phyloP scores from a whole-genome alignment of 2,797 vertebrate species.

The Fratercula arctica region DNA sequence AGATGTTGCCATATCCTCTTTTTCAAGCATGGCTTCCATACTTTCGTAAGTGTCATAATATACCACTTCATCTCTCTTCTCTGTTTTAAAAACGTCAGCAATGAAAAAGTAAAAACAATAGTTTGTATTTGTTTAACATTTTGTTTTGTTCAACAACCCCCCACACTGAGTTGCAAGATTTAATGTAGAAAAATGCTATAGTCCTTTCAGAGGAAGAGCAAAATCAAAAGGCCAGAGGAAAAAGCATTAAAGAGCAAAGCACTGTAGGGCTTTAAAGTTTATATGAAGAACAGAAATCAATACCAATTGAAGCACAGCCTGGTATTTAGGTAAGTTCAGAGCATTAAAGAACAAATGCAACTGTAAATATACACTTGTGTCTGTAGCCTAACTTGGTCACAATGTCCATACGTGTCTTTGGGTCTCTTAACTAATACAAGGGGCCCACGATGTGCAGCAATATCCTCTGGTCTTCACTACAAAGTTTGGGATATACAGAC shows the following conservation, averaged over 20 bases:
- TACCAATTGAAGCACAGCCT: neutral
- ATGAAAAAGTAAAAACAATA: neutral
- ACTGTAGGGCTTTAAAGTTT: neutral
- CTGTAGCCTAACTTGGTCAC: neutral
- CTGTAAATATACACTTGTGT: neutral
- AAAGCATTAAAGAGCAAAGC: neutral
- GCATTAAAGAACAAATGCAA: neutral
- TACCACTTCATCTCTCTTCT: slow-evolving; percentile 91
- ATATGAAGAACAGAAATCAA: neutral
- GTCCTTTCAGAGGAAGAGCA: neutral
- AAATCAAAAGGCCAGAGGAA: neutral
- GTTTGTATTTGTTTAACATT: too few species aligned
- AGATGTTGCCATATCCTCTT: slow-evolving; percentile 76
- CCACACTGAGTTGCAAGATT: neutral
- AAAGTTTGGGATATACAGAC: neutral
- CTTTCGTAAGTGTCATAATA: slow-evolving; percentile 94
- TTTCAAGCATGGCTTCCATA: slow-evolving; percentile 90
- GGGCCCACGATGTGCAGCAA: neutral
- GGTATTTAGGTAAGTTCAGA: neutral
- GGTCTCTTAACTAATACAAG: neutral
- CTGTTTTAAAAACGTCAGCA: slow-evolving; percentile 66
- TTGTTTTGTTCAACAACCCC: too few species aligned
- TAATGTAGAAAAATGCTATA: neutral
- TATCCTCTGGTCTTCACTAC: neutral
- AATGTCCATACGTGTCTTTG: neutral